Conservation (phyloP, 1,140 invertebrate genomes). For the Mercenaria mercenaria region DNA sequence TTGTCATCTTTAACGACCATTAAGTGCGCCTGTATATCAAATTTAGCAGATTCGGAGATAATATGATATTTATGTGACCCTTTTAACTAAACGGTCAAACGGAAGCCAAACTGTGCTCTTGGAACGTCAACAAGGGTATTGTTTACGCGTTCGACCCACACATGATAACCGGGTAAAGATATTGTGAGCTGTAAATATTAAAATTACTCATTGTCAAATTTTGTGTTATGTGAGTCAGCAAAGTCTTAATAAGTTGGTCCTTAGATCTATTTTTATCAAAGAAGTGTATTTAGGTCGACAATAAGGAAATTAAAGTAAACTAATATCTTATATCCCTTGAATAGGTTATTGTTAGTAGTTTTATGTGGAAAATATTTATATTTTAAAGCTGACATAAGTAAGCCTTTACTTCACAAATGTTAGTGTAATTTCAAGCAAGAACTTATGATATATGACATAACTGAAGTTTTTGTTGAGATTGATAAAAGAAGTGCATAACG, state of each 20-base stretch:
- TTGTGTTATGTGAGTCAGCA: background rate
- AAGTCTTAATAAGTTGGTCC: background rate
- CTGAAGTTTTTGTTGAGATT: too few relatives aligned
- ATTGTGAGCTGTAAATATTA: background rate
- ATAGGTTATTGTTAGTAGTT: too few relatives aligned
- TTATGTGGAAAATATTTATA: too few relatives aligned
- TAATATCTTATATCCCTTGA: too few relatives aligned
- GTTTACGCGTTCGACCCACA: background rate
- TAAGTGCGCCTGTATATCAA: conserved; percentile 31
- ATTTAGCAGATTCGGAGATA: conserved; percentile 16
- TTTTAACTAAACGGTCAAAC: conserved; percentile 34
- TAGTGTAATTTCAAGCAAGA: too few relatives aligned
- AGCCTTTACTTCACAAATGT: too few relatives aligned
- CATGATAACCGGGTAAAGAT: background rate
- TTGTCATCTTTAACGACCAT: conserved; percentile 23
- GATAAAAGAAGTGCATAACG: too few relatives aligned
- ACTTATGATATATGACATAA: too few relatives aligned
- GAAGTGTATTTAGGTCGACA: too few relatives aligned
- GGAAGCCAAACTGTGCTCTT: conserved; percentile 23
- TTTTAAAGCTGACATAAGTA: too few relatives aligned
- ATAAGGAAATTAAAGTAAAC: too few relatives aligned
- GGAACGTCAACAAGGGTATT: conserved; percentile 22
- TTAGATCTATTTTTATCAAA: too few relatives aligned
- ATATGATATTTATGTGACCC: conserved; percentile 2
- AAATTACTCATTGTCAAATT: background rate